Evolutionary conservation across 1,140 invertebrate genomes (phyloP).

Genomic region (Theocolax elegans): DNA sequence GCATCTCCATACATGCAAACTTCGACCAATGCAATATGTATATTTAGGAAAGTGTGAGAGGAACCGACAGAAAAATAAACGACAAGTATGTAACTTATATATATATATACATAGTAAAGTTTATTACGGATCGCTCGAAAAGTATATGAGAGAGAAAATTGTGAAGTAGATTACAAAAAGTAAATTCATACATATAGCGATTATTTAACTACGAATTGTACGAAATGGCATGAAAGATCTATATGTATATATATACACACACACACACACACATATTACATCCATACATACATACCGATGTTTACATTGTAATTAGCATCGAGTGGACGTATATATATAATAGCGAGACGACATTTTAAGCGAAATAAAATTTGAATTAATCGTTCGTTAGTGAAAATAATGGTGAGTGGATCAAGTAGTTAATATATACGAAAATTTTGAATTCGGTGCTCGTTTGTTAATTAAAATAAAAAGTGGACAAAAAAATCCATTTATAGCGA

Average conservation of each 20-base stretch:
- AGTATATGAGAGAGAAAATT: conserved; percentile 35
- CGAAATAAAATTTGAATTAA: conserved; percentile 47
- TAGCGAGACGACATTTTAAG: conserved; percentile 44
- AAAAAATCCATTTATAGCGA: not conserved
- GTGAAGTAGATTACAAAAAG: too few relatives aligned
- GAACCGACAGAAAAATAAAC: not conserved
- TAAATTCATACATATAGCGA: too few relatives aligned
- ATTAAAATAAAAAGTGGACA: not conserved
- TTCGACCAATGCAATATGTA: conserved; percentile 19
- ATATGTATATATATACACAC: too few relatives aligned
- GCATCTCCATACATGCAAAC: not conserved
- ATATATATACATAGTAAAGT: too few relatives aligned
- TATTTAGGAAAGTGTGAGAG: not conserved
- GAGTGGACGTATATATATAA: too few relatives aligned
- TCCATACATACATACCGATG: not conserved
- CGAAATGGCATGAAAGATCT: not conserved
- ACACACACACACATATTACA: too few relatives aligned
- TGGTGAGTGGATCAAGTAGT: conserved; percentile 60
- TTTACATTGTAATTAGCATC: conserved; percentile 41
- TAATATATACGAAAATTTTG: conserved; percentile 49
- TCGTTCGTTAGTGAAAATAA: conserved; percentile 57
- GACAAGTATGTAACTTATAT: not conserved
- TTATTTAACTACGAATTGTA: conserved; percentile 2
- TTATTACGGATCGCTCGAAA: too few relatives aligned
- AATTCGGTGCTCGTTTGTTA: too few relatives aligned